Conservation (phyloP, 2,113 vertebrate genomes). For the Macquaria ambigua region DNA sequence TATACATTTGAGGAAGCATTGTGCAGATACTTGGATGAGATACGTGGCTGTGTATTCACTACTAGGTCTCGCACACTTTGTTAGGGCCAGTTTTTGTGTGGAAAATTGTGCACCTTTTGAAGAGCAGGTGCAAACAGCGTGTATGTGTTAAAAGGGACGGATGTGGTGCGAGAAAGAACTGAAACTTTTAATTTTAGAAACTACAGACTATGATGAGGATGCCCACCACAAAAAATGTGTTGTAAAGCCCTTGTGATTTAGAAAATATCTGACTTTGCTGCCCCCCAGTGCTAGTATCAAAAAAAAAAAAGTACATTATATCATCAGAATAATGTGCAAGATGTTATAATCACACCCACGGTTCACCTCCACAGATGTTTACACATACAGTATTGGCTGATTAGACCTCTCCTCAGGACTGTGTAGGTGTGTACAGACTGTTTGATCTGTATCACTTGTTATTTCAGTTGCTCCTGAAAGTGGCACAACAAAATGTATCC, state of each 20-base stretch:
- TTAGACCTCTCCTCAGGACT: background rate
- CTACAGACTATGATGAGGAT: background rate
- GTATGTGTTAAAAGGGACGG: background rate
- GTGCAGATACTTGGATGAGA: background rate
- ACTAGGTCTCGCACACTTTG: background rate
- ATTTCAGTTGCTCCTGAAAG: too few relatives aligned
- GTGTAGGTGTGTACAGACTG: background rate
- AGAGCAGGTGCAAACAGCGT: background rate
- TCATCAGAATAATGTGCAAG: background rate
- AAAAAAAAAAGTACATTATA: too few relatives aligned
- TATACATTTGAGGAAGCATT: background rate
- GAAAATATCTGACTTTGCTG: background rate
- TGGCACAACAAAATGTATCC: too few relatives aligned
- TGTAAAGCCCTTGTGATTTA: background rate
- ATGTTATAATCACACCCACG: background rate
- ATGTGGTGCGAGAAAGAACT: background rate
- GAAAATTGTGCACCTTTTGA: background rate
- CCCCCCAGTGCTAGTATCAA: too few relatives aligned
- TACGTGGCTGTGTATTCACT: background rate
- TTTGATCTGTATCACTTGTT: too few relatives aligned
- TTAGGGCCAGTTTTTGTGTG: background rate
- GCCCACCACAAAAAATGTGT: background rate
- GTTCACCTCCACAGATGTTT: background rate
- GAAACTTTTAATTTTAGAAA: background rate
- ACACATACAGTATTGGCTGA: too few relatives aligned